These are phyloP conservation scores for Drosophila recens DNA, from an alignment of 2,888 invertebrate genomes.

Conservation along the genomic window DNA sequence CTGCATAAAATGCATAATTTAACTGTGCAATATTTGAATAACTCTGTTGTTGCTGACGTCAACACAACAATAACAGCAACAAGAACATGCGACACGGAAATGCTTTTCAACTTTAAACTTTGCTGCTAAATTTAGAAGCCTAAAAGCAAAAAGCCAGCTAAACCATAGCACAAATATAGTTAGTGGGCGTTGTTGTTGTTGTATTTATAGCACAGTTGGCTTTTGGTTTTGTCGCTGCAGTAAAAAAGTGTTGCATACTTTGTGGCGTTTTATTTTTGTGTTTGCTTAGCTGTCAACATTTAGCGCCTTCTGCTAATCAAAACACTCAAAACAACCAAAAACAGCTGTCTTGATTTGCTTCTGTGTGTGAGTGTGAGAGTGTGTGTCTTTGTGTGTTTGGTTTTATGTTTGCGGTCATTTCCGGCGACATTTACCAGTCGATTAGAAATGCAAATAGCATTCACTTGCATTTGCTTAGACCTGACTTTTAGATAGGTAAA, in stretches of 20 bases:
- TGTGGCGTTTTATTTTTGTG: conserved; percentile 39
- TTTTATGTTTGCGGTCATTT: conserved; percentile 58
- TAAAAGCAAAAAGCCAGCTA: conserved; percentile 41
- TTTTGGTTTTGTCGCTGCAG: conserved; percentile 39
- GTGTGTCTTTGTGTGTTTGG: conserved; percentile 10
- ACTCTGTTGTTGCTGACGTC: conserved; percentile 58
- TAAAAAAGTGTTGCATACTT: conserved; percentile 60
- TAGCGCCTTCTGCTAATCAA: conserved; percentile 51
- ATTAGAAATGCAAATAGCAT: conserved; percentile 77
- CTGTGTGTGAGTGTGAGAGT: conserved; percentile 9
- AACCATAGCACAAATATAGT: conserved; percentile 14
- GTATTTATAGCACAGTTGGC: conserved; percentile 22
- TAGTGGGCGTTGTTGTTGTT: conserved; percentile 8
- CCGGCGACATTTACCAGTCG: conserved; percentile 60
- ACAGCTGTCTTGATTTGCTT: conserved; percentile 9
- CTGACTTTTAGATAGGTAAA: conserved; percentile 6
- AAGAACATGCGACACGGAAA: conserved; percentile 47
- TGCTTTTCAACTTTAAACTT: conserved; percentile 60
- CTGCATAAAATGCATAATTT: conserved; percentile 41
- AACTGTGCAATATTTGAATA: conserved; percentile 63
- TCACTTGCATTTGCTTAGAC: conserved; percentile 54
- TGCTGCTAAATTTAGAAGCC: conserved; percentile 66
- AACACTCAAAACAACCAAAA: conserved; percentile 8
- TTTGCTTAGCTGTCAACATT: conserved; percentile 40
- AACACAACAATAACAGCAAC: conserved; percentile 20